Base-by-base conservation (phyloP, 2,113 vertebrate genomes). In the Calyptommatus sinebrachiatus region DNA sequence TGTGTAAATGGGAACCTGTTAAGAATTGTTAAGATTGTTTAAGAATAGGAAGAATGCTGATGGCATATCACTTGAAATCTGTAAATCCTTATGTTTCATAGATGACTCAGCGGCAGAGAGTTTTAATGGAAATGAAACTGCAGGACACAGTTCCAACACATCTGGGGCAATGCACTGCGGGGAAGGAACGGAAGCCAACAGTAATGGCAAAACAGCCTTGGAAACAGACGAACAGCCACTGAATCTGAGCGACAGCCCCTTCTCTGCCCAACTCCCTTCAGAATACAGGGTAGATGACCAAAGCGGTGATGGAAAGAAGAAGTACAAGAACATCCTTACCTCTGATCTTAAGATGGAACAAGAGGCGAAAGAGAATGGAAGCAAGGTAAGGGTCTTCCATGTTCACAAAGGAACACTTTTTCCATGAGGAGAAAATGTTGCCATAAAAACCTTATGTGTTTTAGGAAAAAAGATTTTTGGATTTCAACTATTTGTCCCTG, bases 31-130 rank as follows among this genome's bases (percentile, higher is more conserved):
- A n/a, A 60, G 88, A 53, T 84, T 84, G 84, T 87, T 83, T 69
- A 88, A 79, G 82, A 89, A 85, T 31, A 87, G 83, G 88, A 73
- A 86, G 91, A n/a, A 78, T 86, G 75, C 85, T 86, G 76, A 70
- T 82, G 85, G 26, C 79, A 83, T 81, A 20, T 89, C 80, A 91
- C 82, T 89, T 87, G 90, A 92, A 90, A 91, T 88, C 26, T 88
- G 87, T 90, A 89, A 76, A 69, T 70, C 53, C 77, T 83, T 94
- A 88, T 90, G 86, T 88, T 91, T 86, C 81, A 92, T 93, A 96
- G 96, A 96, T 95, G 96, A 96, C 93, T 96, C 95, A 88, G 95
- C 95, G 1, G 93, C 94, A 85, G 96, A 96, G 87, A 96, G 95
- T 90, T 94, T 94, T 91, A 96, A 96, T 85, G 95, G 95, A 87